phyloP scores from a whole-genome alignment of 2,797 vertebrate species.

The Hypotaenidia philippensis region DNA sequence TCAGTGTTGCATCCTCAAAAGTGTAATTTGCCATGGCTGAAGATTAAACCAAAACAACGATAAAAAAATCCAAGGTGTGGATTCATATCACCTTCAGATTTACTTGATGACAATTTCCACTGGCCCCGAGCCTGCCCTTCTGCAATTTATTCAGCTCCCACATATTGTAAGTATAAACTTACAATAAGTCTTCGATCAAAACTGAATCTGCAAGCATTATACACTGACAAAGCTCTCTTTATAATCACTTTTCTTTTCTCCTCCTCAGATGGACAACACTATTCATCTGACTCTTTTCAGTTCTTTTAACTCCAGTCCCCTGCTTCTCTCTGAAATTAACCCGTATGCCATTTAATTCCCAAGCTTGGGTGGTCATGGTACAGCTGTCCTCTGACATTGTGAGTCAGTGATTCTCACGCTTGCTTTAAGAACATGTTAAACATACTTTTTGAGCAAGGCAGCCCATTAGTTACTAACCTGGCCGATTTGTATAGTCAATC shows the following conservation, averaged over 20 bases:
- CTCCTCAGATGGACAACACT: not conserved
- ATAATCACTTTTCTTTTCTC: not conserved
- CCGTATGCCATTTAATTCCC: constrained; percentile 50
- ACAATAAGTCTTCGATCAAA: constrained; percentile 4
- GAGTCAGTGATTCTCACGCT: constrained; percentile 18
- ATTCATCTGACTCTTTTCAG: constrained; percentile 8
- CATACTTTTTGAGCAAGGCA: constrained; percentile 23
- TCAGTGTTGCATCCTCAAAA: not conserved
- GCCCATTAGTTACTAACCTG: constrained; percentile 38
- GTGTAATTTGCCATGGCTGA: not conserved
- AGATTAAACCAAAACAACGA: not conserved
- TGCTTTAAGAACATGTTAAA: constrained; percentile 51
- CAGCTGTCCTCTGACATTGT: constrained; percentile 38
- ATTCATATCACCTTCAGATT: not conserved
- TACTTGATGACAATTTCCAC: not conserved
- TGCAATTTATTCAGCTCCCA: not conserved
- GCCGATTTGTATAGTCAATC: constrained; percentile 43
- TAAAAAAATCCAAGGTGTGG: not conserved
- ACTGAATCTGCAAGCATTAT: not conserved
- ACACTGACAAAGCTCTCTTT: not conserved
- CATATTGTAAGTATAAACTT: too few species aligned
- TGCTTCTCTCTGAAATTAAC: constrained; percentile 61
- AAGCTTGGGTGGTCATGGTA: constrained; percentile 17
- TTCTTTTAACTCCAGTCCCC: constrained; percentile 7
- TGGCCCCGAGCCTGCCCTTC: not conserved